Base-by-base conservation (phyloP, 1,140 invertebrate genomes). In the Triops longicaudatus region DNA sequence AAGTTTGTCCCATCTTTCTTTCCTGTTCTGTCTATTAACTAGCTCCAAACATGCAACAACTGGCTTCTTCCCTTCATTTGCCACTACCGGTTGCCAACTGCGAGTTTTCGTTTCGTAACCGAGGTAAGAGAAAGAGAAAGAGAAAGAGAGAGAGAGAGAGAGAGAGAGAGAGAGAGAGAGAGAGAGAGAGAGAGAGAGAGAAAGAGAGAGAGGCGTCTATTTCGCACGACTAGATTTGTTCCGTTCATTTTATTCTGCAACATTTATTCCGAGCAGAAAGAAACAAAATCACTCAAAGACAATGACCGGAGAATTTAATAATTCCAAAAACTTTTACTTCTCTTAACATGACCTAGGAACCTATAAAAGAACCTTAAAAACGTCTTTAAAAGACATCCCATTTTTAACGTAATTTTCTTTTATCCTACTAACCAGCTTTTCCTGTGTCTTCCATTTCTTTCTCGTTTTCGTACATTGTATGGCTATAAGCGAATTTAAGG, bases 41-140 rank as follows among this genome's bases (percentile, higher is more conserved):
- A 63, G 50, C 50, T 63, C 14, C 50, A 63, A 63, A 63, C 50
- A 63, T 63, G 50, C 50, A 63, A 63, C 50, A 63, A 63, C 50
- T 63, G 17, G 50, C 50, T 63, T 63, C 50, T 2, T 7, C 7
- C 50, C 50, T 63, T 63, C 50, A 63, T 63, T 63, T 63, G 50
- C 10, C 22, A 14, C 50, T 22, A 63, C 50, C 50, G 50, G 10
- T 37, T 63, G 50, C 50, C 50, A 63, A 63, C 50, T 37, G 31
- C 31, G 7, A 37, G 31, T 37, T 37, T 63, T 22, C 14, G 50
- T 63, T 63, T 63, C 50, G 22, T 22, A 63, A n/a, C n/a, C n/a
- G n/a, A n/a, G n/a, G n/a, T n/a, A n/a, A n/a, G n/a, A n/a, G n/a
- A n/a, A n/a, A n/a, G n/a, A n/a, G n/a, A n/a, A n/a, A 63, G 14